Base-by-base conservation (phyloP, 2,113 vertebrate species). In the Redunca redunca region DNA sequence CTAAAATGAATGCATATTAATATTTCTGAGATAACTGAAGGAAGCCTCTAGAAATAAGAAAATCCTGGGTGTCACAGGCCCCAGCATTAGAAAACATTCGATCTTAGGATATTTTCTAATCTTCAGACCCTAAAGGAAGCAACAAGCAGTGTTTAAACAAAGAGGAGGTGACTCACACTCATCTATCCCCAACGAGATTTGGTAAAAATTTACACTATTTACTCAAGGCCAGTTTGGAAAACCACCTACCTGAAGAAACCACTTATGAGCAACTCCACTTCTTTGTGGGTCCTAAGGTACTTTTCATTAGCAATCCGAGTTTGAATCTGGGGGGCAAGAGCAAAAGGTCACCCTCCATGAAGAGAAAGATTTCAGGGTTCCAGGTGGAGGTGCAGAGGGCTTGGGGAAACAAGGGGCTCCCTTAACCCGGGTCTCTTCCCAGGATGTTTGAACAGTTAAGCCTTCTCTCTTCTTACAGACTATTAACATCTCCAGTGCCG, bases 241-340 rank as follows among this genome's bases (percentile, higher is more conserved):
- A 23, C 4, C 78, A 80, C 98, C 94, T 78, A 99, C 99, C 99
- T 99, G 67, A 99, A 95, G 92, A 99, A 99, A 87, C 98, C 98
- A 3, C 99, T 98, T 7, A 99, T 62, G 57, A 99, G 93, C 50
- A 99, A 36, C 14, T 99, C 98, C 58, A 99, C 98, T 13, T 99
- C 99, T 13, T 98, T 99, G 92, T 99, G 99, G 0, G 98, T 90
- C 80, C 99, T 98, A 48, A 99, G 93, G 98, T 99, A 99, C 43
- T 94, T 98, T 95, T 99, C 99, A 77, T 99, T 99, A 26, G 98
- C 98, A 26, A 99, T 98, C 97, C 99, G 99, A 3, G 99, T 99
- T 96, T 99, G 98, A 60, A 99, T 99, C 99, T 99, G 95, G 8
- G 14, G 25, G 21, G 25, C 64, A 82, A 60, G 50, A 78, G 74